Conservation (phyloP, 1,140 invertebrate genomes). For the Thalassaphorura encarpata region DNA sequence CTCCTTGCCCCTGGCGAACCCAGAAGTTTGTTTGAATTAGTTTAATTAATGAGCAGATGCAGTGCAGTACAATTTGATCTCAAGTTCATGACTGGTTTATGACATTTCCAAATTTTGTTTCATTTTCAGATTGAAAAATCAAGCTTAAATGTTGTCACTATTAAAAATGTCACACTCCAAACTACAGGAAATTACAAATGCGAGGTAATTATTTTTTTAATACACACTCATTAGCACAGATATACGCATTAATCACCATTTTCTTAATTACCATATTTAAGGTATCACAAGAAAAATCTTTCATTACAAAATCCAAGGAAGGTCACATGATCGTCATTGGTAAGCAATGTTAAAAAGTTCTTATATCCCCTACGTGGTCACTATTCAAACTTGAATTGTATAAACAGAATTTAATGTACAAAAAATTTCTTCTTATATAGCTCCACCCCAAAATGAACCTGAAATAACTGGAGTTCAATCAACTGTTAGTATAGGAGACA, state of each 20-base stretch:
- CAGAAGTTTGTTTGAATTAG: too few species aligned
- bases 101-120: background rate
- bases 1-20: too few species aligned
- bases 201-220: slow-evolving; percentile 65
- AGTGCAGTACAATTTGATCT: background rate
- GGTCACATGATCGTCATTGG: background rate
- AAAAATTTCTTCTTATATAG: background rate
- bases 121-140: slow-evolving; percentile 1
- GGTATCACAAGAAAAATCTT: background rate
- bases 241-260: background rate
- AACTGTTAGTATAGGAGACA: background rate
- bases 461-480: background rate
- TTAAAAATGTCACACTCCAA: slow-evolving; percentile 52
- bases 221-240: slow-evolving; percentile 39
- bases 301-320: background rate
- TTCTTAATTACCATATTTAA: background rate
- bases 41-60: background rate
- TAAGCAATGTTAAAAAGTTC: background rate
- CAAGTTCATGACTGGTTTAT: background rate
- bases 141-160: slow-evolving; percentile 40
- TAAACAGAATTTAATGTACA: background rate
- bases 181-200: slow-evolving; percentile 59
- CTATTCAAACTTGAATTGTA: background rate
- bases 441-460: background rate
- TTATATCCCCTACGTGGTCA: background rate